Base-by-base conservation (phyloP, 2,888 invertebrate genomes). In the Epinotia ramella region DNA sequence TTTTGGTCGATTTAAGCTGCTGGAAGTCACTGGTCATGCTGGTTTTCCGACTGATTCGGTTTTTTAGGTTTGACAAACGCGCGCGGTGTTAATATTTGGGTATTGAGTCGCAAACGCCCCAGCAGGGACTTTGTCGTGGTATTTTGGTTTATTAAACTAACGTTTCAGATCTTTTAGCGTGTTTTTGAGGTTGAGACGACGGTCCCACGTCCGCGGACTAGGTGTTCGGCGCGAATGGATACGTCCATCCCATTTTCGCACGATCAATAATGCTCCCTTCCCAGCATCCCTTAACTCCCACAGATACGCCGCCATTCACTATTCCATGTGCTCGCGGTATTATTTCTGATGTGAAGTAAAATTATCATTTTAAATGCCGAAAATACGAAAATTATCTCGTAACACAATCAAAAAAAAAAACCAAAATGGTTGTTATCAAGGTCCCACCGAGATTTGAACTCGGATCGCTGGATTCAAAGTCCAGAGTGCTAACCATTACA, bases 401-500 rank as follows among this genome's bases (percentile, higher is more conserved):
- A 13, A 53, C 3, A 53, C 60, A 59, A 63, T 56, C 57, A 66
- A 65, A 78, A 73, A 33, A 74, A 65, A 75, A 71, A 62, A 75
- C 63, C 68, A 80, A 81, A 81, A 78, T 73, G 46, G 63, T 6
- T 7, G 0, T 7, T 0, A 2, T 0, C 2, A 75, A 93, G 93
- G 93, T 93, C 92, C 92, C 92, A 92, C 93, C 93, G 93, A 93
- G 93, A 93, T 93, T 93, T 93, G 93, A 93, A 93, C 93, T 93
- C 93, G 93, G 93, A 93, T 93, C 93, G 93, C 93, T 93, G 93
- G 93, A 93, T 93, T 94, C 94, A 94, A 94, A 94, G 94, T 94
- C 94, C 94, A 95, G 94, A 95, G 94, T 94, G 95, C 95, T 95
- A 94, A 95, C 95, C 95, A 95, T 95, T 95, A 95, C 95, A 95